Base-by-base conservation (phyloP, 2,888 invertebrate species). In the Heteromyza rotundicornis region DNA sequence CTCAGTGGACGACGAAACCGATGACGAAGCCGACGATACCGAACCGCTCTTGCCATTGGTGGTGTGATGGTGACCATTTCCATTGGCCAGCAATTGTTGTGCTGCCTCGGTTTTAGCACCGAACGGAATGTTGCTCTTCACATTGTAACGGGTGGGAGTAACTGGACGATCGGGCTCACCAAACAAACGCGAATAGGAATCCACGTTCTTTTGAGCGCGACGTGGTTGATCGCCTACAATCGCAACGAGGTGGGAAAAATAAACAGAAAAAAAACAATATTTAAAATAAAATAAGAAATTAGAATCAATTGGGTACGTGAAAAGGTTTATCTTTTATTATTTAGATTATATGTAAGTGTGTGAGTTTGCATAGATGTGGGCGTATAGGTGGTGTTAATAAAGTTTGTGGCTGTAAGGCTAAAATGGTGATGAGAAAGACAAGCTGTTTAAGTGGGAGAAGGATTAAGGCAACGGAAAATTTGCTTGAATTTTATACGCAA, bases 171-270 rank as follows among this genome's bases (percentile, higher is more conserved):
- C 83, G 71, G 85, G 84, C 73, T 86, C 85, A 68, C 87, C 87
- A 80, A 86, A 86, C 70, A 86, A 82, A 71, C 86, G 86, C 73
- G 84, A 84, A 80, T 86, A 84, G 67, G 86, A 86, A 77, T 86
- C 86, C 79, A 84, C 73, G 69, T 75, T 79, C 70, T 81, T 82
- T 69, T 80, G 81, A 64, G 70, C 80, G 62, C 83, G 81, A 64
- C 82, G 80, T 64, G 76, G 79, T 61, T 75, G 76, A 69, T 82
- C 82, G 68, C 81, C 81, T 82, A n/a, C n/a, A n/a, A n/a, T n/a
- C n/a, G n/a, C n/a, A n/a, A n/a, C n/a, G n/a, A 20, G 51, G 17
- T 19, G 58, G 58, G 54, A 55, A 57, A 27, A 36, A 63, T 60
- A 64, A 62, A 59, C 53, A 59, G 64, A 36, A 53, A 57, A 53